Evolutionary conservation across 2,888 invertebrate species (phyloP).

Genomic region (Gisinianus flammeolus): DNA sequence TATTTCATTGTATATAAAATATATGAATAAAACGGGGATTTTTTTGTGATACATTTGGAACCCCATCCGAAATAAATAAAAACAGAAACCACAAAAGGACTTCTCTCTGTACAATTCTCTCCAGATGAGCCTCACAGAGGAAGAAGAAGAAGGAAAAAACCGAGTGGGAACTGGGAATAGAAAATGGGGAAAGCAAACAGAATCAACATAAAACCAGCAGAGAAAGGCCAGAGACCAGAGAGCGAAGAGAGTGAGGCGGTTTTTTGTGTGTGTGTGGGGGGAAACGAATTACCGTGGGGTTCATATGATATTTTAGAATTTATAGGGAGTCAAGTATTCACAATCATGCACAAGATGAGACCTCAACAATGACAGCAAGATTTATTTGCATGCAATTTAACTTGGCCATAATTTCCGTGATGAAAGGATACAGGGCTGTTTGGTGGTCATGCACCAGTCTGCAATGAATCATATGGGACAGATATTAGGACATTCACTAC

Average conservation of each 20-base stretch:
- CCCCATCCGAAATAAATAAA: too few species aligned
- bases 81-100: too few species aligned
- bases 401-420: constrained; percentile 58
- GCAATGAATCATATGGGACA: constrained; percentile 49
- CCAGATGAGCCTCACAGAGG: background rate
- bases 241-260: background rate
- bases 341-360: constrained; percentile 48
- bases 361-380: constrained; percentile 56
- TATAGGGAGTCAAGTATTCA: constrained; percentile 54
- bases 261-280: too few species aligned
- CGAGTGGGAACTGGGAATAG: too few species aligned
- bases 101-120: too few species aligned
- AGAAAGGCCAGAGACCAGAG: constrained; percentile 1
- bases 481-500: constrained; percentile 44
- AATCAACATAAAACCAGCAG: too few species aligned
- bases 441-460: constrained; percentile 40
- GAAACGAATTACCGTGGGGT: too few species aligned
- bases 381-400: constrained; percentile 58
- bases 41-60: too few species aligned
- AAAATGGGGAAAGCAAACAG: too few species aligned
- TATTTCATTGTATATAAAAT: too few species aligned
- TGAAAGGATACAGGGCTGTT: constrained; percentile 47
- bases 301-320: constrained; percentile 38
- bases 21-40: too few species aligned
- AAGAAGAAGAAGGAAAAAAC: background rate